These are phyloP conservation scores for Characodon lateralis DNA, from an alignment of 2,797 vertebrate genomes.

Conservation along the genomic window DNA sequence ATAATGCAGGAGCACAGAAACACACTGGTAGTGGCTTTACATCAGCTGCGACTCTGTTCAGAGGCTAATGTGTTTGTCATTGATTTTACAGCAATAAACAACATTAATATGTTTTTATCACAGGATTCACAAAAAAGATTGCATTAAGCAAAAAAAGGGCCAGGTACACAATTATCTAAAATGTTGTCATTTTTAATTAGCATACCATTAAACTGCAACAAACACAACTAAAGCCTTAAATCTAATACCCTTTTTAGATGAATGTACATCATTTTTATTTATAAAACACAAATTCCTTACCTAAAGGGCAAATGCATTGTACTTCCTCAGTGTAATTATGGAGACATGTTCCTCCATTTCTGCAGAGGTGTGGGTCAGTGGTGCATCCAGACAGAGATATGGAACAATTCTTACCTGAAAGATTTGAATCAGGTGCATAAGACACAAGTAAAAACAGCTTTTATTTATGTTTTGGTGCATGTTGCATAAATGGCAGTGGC, in stretches of 20 bases:
- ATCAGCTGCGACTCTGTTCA: slow-evolving; percentile 17
- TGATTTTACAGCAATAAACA: slow-evolving; percentile 47
- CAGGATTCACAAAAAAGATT: slow-evolving; percentile 25
- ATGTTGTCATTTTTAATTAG: slow-evolving; percentile 8
- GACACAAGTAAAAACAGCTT: slow-evolving; percentile 5
- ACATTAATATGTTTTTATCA: slow-evolving; percentile 34
- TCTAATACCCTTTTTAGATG: slow-evolving; percentile 3
- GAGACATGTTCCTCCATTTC: slow-evolving; percentile 79
- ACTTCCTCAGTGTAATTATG: slow-evolving; percentile 62
- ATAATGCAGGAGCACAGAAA: not conserved
- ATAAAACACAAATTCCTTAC: slow-evolving; percentile 56
- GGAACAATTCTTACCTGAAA: slow-evolving; percentile 85
- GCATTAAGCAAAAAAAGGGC: slow-evolving; percentile 19
- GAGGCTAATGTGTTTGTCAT: slow-evolving; percentile 28
- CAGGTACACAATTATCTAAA: slow-evolving; percentile 10
- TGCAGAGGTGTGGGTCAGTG: slow-evolving; percentile 71
- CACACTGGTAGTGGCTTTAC: slow-evolving; percentile 4
- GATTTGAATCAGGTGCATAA: slow-evolving; percentile 16
- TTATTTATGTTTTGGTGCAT: slow-evolving; percentile 27
- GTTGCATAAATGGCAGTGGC: slow-evolving; percentile 9
- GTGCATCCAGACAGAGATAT: slow-evolving; percentile 74
- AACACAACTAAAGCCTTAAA: slow-evolving; percentile 11
- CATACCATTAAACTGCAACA: not conserved
- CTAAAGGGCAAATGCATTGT: slow-evolving; percentile 75
- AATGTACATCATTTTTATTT: slow-evolving; percentile 1